phyloP scores from a whole-genome alignment of 2,797 vertebrate genomes.

The Uromys caudimaculatus region DNA sequence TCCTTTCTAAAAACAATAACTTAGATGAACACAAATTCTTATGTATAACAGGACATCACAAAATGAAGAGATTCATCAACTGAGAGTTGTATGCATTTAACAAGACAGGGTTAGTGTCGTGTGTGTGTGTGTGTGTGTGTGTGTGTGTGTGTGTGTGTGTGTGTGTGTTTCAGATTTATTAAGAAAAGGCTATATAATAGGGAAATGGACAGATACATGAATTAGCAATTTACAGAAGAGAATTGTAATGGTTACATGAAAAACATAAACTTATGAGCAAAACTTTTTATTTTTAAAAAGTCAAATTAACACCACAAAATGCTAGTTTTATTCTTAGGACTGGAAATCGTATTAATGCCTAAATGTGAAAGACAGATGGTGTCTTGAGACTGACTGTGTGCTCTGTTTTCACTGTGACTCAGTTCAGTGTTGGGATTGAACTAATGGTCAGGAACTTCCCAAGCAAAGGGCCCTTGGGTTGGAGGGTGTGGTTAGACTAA shows the following conservation, averaged over 20 bases:
- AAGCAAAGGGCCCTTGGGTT: not conserved
- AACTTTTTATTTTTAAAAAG: conserved; percentile 33
- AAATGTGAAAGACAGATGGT: not conserved
- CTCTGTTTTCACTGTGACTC: not conserved
- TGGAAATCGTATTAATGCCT: not conserved
- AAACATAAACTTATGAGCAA: not conserved
- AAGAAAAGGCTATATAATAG: not conserved
- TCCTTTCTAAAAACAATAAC: conserved; percentile 10
- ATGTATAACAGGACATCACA: not conserved
- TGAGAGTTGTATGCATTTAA: not conserved
- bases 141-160: not conserved
- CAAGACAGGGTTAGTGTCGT: not conserved
- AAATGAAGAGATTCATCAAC: not conserved
- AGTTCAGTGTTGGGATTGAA: not conserved
- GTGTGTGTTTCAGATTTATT: not conserved
- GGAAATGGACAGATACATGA: not conserved
- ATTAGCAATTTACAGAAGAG: not conserved
- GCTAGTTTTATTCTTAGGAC: not conserved
- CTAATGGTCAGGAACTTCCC: not conserved
- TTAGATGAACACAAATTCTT: conserved; percentile 62
- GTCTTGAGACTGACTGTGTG: not conserved
- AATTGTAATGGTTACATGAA: not conserved
- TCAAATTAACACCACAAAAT: not conserved
- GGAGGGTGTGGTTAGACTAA: not conserved
- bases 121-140: not conserved